phyloP scores from a whole-genome alignment of 2,797 vertebrate species.

The Gymnodraco acuticeps region DNA sequence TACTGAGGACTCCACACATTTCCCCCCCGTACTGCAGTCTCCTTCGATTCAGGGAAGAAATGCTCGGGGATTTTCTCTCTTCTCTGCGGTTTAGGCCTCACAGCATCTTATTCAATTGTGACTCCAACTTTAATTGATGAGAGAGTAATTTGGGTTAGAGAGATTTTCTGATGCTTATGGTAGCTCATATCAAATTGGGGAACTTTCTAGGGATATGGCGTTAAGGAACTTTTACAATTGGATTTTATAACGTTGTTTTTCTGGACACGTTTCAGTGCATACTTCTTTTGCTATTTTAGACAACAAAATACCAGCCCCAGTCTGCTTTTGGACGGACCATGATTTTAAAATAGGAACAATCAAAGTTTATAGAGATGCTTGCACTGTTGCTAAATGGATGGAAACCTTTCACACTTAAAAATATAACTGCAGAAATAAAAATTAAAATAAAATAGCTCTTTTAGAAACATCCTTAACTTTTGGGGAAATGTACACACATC shows the following conservation, averaged over 20 bases:
- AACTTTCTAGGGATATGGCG: slow-evolving; percentile 36
- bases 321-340: slow-evolving; percentile 27
- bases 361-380: slow-evolving; percentile 38
- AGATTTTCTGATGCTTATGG: slow-evolving; percentile 51
- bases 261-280: slow-evolving; percentile 48
- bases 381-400: slow-evolving; percentile 44
- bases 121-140: slow-evolving; percentile 71
- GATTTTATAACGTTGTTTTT: slow-evolving; percentile 63
- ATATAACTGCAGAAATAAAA: slow-evolving; percentile 17
- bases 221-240: slow-evolving; percentile 58
- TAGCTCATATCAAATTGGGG: slow-evolving; percentile 37
- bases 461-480: slow-evolving; percentile 32
- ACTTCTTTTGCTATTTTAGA: slow-evolving; percentile 28
- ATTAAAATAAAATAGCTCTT: slow-evolving; percentile 8
- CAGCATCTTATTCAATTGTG: slow-evolving; percentile 65
- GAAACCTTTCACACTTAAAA: slow-evolving; percentile 35
- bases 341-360: slow-evolving; percentile 61
- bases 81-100: slow-evolving; percentile 64
- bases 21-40: slow-evolving; percentile 71
- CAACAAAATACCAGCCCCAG: slow-evolving; percentile 27
- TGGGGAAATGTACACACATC: slow-evolving; percentile 24
- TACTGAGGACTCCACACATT: slow-evolving; percentile 67
- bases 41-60: slow-evolving; percentile 56
- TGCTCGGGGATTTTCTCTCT: slow-evolving; percentile 62
- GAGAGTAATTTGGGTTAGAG: slow-evolving; percentile 58